Percentiles rank a stretch among this genome's conserved stretches.
Conservation (phyloP, 2,797 vertebrate genomes). For the Enteromius fasciolatus region DNA sequence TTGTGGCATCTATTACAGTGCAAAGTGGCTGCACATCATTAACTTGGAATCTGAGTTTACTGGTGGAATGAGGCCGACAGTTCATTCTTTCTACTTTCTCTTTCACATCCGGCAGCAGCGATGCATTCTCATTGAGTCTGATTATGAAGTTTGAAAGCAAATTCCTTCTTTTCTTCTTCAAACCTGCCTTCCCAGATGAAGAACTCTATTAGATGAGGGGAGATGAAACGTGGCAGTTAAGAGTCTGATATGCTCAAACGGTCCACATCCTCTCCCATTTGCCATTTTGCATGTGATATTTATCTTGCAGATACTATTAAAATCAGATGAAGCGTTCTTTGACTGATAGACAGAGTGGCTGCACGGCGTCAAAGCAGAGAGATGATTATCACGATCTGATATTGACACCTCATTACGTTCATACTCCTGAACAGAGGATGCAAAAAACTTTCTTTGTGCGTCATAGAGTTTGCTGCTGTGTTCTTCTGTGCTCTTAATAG, state of each 20-base stretch:
- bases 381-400: slow-evolving; percentile 50
- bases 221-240: slow-evolving; percentile 54
- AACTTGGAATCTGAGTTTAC: slow-evolving; percentile 66
- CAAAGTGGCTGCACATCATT: slow-evolving; percentile 66
- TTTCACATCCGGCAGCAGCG: slow-evolving; percentile 19
- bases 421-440: slow-evolving; percentile 52
- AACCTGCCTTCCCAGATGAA: slow-evolving; percentile 44
- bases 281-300: slow-evolving; percentile 58
- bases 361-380: slow-evolving; percentile 39
- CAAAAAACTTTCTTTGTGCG: slow-evolving; percentile 32
- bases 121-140: slow-evolving; percentile 32
- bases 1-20: slow-evolving; percentile 59
- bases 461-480: slow-evolving; percentile 21
- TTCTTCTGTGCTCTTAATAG: slow-evolving; percentile 13
- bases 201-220: slow-evolving; percentile 50
- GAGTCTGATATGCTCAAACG: slow-evolving; percentile 46
- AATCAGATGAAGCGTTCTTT: slow-evolving; percentile 56
- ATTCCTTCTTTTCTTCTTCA: slow-evolving; percentile 30
- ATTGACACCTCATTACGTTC: slow-evolving; percentile 52
- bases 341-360: slow-evolving; percentile 45
- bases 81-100: slow-evolving; percentile 29
- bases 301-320: slow-evolving; percentile 59
- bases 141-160: slow-evolving; percentile 53
- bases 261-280: slow-evolving; percentile 55
- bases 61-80: slow-evolving; percentile 59